A percentile compares a stretch with the other conserved stretches of the same genome.
phyloP scores from a whole-genome alignment of 30 jellyfish, hydroid and myxozoan genomes.

The Mastigias papua region DNA sequence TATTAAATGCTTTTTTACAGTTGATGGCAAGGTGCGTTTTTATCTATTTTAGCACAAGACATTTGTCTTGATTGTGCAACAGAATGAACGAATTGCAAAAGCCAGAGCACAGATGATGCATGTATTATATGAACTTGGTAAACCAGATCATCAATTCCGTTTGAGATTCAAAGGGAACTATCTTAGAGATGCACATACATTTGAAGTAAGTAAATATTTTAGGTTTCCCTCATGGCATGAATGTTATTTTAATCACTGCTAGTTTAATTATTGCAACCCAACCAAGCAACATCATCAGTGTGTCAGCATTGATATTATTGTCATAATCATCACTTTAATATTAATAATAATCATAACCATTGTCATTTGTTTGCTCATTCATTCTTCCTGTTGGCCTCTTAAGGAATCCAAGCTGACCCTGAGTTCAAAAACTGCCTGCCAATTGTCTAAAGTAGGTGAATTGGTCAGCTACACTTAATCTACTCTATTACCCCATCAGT shows the following conservation, averaged over 20 bases:
- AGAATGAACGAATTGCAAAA: slow-evolving; percentile 86
- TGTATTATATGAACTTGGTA: slow-evolving; percentile 88
- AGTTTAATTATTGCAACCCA: too few relatives aligned
- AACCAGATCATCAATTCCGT: slow-evolving; percentile 93
- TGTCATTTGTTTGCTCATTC: background rate
- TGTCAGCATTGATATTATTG: background rate
- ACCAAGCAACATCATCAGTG: too few relatives aligned
- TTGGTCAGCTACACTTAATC: too few relatives aligned
- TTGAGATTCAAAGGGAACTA: slow-evolving; percentile 92
- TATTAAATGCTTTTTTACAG: too few relatives aligned
- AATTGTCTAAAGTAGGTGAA: too few relatives aligned
- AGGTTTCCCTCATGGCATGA: background rate
- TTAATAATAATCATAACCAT: background rate
- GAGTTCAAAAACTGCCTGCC: too few relatives aligned
- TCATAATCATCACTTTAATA: slow-evolving; percentile 4
- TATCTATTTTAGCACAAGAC: slow-evolving; percentile 77
- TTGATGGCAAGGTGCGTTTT: background rate
- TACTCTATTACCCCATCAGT: too few relatives aligned
- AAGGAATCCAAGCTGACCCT: too few relatives aligned
- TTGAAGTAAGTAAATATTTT: slow-evolving; percentile 73
- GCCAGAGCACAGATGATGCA: slow-evolving; percentile 99
- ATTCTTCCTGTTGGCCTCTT: too few relatives aligned
- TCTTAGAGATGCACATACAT: slow-evolving; percentile 97
- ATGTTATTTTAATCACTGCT: too few relatives aligned
- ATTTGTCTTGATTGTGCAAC: slow-evolving; percentile 88